Conservation (phyloP, 2,797 vertebrate genomes). For the Alectoris magna region DNA sequence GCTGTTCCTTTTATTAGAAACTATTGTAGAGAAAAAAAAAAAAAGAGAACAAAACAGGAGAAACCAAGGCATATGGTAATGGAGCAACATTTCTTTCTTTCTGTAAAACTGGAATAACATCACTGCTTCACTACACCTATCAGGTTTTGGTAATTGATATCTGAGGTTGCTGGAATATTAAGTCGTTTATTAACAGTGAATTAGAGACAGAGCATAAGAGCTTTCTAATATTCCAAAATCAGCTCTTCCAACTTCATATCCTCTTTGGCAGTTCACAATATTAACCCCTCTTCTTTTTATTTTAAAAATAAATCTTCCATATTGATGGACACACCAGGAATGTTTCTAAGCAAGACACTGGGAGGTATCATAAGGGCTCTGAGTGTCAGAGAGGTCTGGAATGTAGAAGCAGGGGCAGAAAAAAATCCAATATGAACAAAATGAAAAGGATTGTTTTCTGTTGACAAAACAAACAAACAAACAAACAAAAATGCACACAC, state of each 20-base stretch:
- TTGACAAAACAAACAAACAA: background rate
- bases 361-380: background rate
- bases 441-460: background rate
- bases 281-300: background rate
- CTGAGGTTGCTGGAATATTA: background rate
- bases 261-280: background rate
- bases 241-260: background rate
- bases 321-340: background rate
- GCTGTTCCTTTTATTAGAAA: background rate
- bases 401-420: background rate
- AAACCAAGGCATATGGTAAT: background rate
- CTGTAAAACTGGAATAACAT: background rate
- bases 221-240: background rate
- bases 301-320: background rate
- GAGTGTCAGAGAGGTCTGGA: background rate
- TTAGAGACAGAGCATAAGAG: background rate
- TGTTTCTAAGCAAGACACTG: background rate
- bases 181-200: background rate
- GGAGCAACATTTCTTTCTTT: background rate
- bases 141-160: background rate
- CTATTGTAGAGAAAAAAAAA: background rate
- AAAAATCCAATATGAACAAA: background rate
- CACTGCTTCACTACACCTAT: background rate
- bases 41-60: background rate
- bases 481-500: background rate